Base-by-base conservation (phyloP, 2,113 vertebrate species). In the Tupaia tana region DNA sequence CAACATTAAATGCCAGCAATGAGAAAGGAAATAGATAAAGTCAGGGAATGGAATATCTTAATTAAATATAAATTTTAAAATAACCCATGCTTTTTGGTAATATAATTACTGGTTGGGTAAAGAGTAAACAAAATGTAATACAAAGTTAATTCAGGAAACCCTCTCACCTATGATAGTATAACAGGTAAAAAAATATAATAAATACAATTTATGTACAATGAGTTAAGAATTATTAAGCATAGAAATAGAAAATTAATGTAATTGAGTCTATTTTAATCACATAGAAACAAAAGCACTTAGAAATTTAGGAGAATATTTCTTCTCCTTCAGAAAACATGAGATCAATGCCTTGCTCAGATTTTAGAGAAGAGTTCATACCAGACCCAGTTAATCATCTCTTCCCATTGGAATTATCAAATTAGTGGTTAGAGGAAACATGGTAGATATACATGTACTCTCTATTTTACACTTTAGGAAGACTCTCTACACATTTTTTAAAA, bases 391-490 rank as follows among this genome's bases (percentile, higher is more conserved):
- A 94, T 85, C 71, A 93, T 67, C 56, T 64, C 63, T 81, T 77
- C 14, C 14, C 67, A 78, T 87, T 58, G 29, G n/a, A 95, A 91
- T 92, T 82, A 93, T 82, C 84, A 77, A 86, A 82, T 96, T 89
- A 96, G 73, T 91, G n/a, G 29, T 70, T 87, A 29, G 66, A 13
- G 20, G 69, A 92, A 97, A 89, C 4, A 80, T 52, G 77, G 61
- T 19, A 81, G 22, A 86, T 75, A 25, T 43, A 71, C n/a, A 67
- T 20, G 86, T 18, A 80, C 7, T 90, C 79, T 94, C 82, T 94
- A 87, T 89, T 89, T 90, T 94, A 92, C 63, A 81, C 6, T 34
- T 70, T 86, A 20, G 66, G 70, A 91, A 66, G 29, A 24, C 25
- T 66, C 56, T 24, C 22, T 78, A 73, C 77, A 90, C 22, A 94